Conservation (phyloP, 2,888 invertebrate genomes). For the Trisateles emortualis region DNA sequence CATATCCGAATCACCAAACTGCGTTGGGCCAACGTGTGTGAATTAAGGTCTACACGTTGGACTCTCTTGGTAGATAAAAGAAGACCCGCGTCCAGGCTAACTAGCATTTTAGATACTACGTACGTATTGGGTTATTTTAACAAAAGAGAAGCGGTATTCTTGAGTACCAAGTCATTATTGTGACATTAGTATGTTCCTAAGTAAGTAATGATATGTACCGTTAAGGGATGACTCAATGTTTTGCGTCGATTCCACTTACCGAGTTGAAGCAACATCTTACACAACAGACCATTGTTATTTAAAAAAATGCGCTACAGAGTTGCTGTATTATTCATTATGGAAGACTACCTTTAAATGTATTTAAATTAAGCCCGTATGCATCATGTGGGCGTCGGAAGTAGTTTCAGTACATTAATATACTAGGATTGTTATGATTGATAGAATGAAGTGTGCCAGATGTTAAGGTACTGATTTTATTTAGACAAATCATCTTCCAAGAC, state of each 20-base stretch:
- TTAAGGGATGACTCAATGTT: slow-evolving; percentile 27
- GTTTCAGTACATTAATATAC: background rate
- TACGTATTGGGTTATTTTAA: slow-evolving; percentile 12
- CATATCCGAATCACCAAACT: no score
- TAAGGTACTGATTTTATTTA: no score
- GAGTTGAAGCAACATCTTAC: slow-evolving; percentile 7
- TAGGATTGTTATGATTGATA: no score
- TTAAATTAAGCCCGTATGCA: background rate
- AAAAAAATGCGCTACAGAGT: slow-evolving; percentile 2
- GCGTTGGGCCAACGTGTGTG: no score
- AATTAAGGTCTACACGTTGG: no score
- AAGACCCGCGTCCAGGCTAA: no score
- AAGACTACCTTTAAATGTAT: background rate
- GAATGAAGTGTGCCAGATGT: no score
- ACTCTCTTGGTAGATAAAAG: no score
- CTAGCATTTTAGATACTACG: no score
- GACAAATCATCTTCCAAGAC: no score
- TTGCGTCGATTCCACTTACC: slow-evolving; percentile 5
- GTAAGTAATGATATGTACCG: slow-evolving; percentile 13
- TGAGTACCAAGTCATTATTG: slow-evolving; percentile 21
- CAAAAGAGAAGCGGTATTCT: slow-evolving; percentile 13
- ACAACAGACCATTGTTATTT: slow-evolving; percentile 17
- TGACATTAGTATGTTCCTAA: slow-evolving; percentile 31
- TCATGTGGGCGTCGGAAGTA: background rate
- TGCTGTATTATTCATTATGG: slow-evolving; percentile 1